Evolutionary conservation across 2,888 invertebrate genomes (phyloP), one percentile per base, ranked within the genome.

Genomic region (Eupeodes luniger): DNA sequence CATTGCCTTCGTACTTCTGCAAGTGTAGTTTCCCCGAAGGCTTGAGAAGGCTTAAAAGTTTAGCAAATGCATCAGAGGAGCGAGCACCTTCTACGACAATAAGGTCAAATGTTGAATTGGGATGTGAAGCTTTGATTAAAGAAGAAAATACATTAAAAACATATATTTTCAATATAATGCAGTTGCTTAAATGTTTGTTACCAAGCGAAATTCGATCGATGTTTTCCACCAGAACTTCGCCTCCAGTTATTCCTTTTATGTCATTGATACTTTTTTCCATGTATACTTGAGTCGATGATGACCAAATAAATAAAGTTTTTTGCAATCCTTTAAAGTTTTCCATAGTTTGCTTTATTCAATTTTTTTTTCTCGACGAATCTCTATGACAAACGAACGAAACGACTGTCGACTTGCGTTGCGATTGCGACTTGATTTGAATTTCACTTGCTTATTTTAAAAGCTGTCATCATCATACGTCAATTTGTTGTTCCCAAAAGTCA

Each of bases 11-110:
- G 67, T 93, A 92, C 90, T 95, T 94, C 85, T 94, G 94, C 34
- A 96, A 89, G 74, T 95, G 91, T 6, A 96, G 89, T 90, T 93
- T 94, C 12, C 96, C 96, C 83, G 94, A 94, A 1, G 96, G 96
- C 91, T 95, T 96, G 6, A 96, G 93, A 19, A 96, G 91, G 91
- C 95, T 95, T 27, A 96, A 92, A 19, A 95, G 92, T 89, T 95
- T 94, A 34, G 95, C 94, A 74, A 96, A 92, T 19, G 95, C 91
- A 80, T 93, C 92, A 12, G 92, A 92, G 5, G 92, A 75, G 64
- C 93, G 91, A n/a, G 92, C 92, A 80, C 91, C 92, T 80, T 92
- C 91, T 19, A 93, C 91, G 4, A 96, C 90, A 88, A 96, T 94
- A 0, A 95, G 92, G 90, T 96, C 95, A 90, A 95, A 95, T 1